Conservation (phyloP, 35 echinoderm and acorn worm genomes). For the Acanthaster planci region DNA sequence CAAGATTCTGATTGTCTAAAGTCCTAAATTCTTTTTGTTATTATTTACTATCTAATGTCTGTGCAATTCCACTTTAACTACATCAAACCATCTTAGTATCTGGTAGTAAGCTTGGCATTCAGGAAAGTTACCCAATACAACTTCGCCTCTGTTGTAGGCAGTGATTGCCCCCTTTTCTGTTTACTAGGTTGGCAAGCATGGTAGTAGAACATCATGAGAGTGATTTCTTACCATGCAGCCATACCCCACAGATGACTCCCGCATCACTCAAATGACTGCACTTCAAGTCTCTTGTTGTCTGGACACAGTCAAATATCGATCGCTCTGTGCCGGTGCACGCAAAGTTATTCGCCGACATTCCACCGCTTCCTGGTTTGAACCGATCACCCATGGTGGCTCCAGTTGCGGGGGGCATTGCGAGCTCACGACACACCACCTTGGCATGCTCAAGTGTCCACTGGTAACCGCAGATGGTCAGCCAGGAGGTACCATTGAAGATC, state of each 20-base stretch:
- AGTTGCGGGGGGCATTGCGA: background rate
- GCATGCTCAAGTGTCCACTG: background rate
- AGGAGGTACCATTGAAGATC: background rate
- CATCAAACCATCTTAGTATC: too few relatives aligned
- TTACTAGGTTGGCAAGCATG: too few relatives aligned
- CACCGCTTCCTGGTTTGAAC: background rate
- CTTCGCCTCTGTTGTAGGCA: too few relatives aligned
- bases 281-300: background rate
- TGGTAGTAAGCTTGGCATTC: too few relatives aligned
- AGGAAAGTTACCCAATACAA: too few relatives aligned
- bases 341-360: background rate
- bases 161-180: too few relatives aligned
- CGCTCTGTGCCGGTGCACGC: background rate
- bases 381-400: slow-evolving; percentile 15
- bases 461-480: background rate
- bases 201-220: too few relatives aligned
- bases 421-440: slow-evolving; percentile 16
- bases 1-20: too few relatives aligned
- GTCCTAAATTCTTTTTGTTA: too few relatives aligned
- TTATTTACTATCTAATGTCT: too few relatives aligned
- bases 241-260: slow-evolving; percentile 2
- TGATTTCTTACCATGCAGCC: background rate
- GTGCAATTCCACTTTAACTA: too few relatives aligned
- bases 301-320: background rate
- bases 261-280: background rate